phyloP scores from a whole-genome alignment of 2,888 invertebrate species.

The Margaritifera margaritifera region DNA sequence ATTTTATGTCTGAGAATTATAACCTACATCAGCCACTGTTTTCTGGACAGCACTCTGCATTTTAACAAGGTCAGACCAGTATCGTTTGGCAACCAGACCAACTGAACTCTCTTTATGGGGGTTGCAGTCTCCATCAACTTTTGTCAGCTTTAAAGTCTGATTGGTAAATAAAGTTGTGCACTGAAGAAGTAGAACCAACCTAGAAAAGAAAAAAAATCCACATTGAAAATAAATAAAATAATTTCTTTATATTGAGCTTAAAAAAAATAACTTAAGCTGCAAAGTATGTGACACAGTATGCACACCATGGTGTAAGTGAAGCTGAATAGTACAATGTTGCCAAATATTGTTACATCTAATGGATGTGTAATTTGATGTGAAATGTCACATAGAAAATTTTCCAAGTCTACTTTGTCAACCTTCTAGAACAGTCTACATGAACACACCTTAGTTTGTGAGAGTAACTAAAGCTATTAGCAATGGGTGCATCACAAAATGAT shows the following conservation, averaged over 20 bases:
- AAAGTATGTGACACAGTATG: too few relatives aligned
- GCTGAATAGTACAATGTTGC: too few relatives aligned
- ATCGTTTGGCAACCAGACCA: slow-evolving; percentile 67
- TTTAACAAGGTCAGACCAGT: slow-evolving; percentile 67
- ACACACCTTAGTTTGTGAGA: too few relatives aligned
- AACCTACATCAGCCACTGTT: slow-evolving; percentile 63
- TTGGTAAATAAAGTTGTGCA: slow-evolving; percentile 54
- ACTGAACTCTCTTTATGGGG: slow-evolving; percentile 56
- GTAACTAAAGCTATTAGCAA: too few relatives aligned
- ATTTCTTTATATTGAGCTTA: background rate
- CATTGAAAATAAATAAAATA: background rate
- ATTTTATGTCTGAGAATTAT: background rate
- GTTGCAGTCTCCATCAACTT: slow-evolving; percentile 31
- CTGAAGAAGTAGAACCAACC: slow-evolving; percentile 64
- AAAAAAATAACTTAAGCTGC: background rate
- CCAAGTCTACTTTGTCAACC: too few relatives aligned
- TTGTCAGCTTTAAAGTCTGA: slow-evolving; percentile 36
- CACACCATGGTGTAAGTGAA: too few relatives aligned
- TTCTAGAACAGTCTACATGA: too few relatives aligned
- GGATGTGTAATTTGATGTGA: too few relatives aligned
- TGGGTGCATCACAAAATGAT: too few relatives aligned
- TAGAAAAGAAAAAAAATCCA: slow-evolving; percentile 33
- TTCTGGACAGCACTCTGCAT: slow-evolving; percentile 59
- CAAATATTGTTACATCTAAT: too few relatives aligned
- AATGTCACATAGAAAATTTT: too few relatives aligned